Base-by-base conservation (phyloP, 2,113 vertebrate species). In the Melanerpes aurifrons region DNA sequence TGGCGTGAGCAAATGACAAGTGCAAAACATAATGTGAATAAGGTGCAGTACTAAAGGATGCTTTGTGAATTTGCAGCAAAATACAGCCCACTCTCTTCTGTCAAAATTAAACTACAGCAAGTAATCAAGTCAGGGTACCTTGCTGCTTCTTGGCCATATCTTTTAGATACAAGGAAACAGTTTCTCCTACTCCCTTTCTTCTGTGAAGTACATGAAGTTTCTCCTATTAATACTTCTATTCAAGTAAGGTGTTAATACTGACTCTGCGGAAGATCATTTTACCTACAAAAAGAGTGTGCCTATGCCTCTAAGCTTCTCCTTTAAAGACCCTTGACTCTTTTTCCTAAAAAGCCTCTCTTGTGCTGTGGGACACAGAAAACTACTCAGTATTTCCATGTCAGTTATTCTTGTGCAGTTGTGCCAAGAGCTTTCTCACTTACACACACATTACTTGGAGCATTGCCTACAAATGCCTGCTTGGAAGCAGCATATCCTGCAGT, bases 391-490 rank as follows among this genome's bases (percentile, higher is more conserved):
- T 94, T 32, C 32, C 31, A 57, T 26, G 48, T 20, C 72, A 72
- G 45, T 54, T 45, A 10, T 24, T 74, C 29, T 63, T 86, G 58
- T 53, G 21, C 32, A 78, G 6, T 29, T 40, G 17, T n/a, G 40
- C 25, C 4, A 12, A 69, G 35, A 76, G 15, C 29, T 59, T 79
- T 87, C 19, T 76, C 9, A 9, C 9, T 45, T 21, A 20, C 2
- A 1, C 25, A 28, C 28, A 20, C 12, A 7, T 32, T 72, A 48
- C 66, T 72, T 72, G 26, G 32, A 63, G 20, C 12, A 1, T 0
- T 75, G 26, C 47, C 40, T 72, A 66, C 56, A 56, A 88, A 50
- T 6, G 10, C 3, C 11, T 62, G 7, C 71, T 67, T 53, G 5
- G 5, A 67, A 64, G 26, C 21, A 64, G 20, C 5, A 15, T 0